phyloP scores from a whole-genome alignment of 2,797 vertebrate species.

The Apogon talboti region DNA sequence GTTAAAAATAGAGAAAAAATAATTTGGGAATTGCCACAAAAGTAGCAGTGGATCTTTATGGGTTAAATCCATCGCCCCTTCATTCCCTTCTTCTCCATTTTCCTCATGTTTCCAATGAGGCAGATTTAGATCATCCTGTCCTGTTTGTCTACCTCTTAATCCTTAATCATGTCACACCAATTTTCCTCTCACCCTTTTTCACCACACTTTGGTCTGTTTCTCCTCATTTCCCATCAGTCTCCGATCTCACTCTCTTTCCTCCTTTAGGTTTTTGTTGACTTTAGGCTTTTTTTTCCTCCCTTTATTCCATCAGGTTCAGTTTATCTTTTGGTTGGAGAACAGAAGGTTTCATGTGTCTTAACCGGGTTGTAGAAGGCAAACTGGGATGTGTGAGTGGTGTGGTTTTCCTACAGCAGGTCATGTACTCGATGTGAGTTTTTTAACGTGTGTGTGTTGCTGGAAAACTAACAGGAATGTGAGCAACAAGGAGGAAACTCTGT shows the following conservation, averaged over 20 bases:
- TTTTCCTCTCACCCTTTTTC: background rate
- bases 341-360: conserved; percentile 14
- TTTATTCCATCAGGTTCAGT: conserved; percentile 30
- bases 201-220: background rate
- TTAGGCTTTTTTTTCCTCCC: conserved; percentile 30
- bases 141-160: background rate
- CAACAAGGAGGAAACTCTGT: conserved; percentile 80
- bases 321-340: conserved; percentile 27
- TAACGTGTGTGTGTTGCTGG: conserved; percentile 35
- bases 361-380: conserved; percentile 31
- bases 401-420: conserved; percentile 26
- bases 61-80: no score
- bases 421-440: conserved; percentile 9
- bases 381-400: conserved; percentile 9
- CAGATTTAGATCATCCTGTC: background rate
- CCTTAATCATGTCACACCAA: no score
- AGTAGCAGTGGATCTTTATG: no score
- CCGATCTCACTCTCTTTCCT: background rate
- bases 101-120: background rate
- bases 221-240: background rate
- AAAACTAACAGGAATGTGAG: conserved; percentile 76
- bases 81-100: background rate
- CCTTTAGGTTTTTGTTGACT: conserved; percentile 33
- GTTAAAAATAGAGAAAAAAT: no score
- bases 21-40: no score